These are phyloP conservation scores for Entosphenus tridentatus DNA, from an alignment of 2,113 vertebrate species.

Conservation along the genomic window DNA sequence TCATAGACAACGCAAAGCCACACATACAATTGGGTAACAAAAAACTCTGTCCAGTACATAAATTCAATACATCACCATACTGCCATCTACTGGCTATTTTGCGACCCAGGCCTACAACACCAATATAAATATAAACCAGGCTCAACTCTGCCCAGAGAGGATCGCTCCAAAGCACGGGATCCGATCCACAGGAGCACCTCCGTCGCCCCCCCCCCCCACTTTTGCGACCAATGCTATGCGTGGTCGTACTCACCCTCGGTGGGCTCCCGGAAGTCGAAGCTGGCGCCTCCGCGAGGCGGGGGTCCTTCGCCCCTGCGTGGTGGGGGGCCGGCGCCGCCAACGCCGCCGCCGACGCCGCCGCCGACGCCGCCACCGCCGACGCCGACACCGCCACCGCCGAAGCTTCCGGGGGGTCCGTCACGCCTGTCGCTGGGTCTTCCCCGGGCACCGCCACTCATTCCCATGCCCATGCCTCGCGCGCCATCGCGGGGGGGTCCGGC, in stretches of 20 bases:
- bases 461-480: constrained; percentile 16
- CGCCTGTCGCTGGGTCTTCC: constrained; percentile 22
- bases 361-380: neutral
- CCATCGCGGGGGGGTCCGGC: constrained; percentile 22
- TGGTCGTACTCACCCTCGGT: constrained; percentile 52
- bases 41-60: too few species aligned
- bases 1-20: too few species aligned
- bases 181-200: too few species aligned
- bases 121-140: too few species aligned
- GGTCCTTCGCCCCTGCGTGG: constrained; percentile 32
- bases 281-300: constrained; percentile 28
- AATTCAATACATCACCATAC: too few species aligned
- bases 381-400: constrained; percentile 8
- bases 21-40: too few species aligned
- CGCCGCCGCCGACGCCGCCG: neutral
- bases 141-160: too few species aligned
- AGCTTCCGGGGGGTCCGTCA: constrained; percentile 32
- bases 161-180: too few species aligned
- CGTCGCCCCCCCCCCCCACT: too few species aligned
- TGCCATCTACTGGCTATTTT: too few species aligned
- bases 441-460: constrained; percentile 20
- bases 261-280: constrained; percentile 81
- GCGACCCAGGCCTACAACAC: too few species aligned
- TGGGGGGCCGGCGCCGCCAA: neutral
- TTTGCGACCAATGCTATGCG: too few species aligned